Base-by-base conservation (phyloP, 2,797 vertebrate genomes). In the Sebastes nivosus region DNA sequence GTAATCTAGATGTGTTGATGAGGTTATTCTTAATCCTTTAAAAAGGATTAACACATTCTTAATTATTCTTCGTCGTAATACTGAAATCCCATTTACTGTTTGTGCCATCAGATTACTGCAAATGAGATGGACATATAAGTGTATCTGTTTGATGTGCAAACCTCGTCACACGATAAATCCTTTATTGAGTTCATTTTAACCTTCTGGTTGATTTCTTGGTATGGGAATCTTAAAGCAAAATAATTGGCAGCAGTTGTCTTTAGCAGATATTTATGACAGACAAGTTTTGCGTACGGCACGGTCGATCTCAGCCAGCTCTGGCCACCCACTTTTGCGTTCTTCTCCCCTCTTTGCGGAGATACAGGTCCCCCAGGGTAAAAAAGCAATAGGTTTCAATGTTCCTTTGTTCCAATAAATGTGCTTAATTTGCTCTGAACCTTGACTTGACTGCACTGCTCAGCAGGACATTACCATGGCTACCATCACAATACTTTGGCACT, bases 131-230 rank as follows among this genome's bases (percentile, higher is more conserved):
- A 73, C 57, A 11, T n/a, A 8, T 18, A 42, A 34, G 52, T 27
- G 20, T 22, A 3, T 42, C n/a, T 67, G 66, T 75, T 75, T 86
- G 66, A 25, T 55, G 61, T 50, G n/a, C 20, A 78, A 67, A 80
- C 66, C 61, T 36, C 29, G 61, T 8, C 64, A 65, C 54, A 46
- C 16, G 7, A 50, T 50, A 50, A 61, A 22, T 54, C 52, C 52
- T 54, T 54, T 22, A 54, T 54, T 54, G n/a, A 54, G 52, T 54
- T n/a, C 2, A n/a, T 54, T 54, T 54, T n/a, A 54, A 54, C 30
- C 60, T 18, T 20, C 46, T 50, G 18, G 16, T 20, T 50, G 46
- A 50, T 20, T 50, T 63, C 30, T 34, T 25, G 22, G 55, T 25
- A 34, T 12, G 30, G 18, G 20, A 22, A 12, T 2, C 30, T 34